Evolutionary conservation across 2,888 invertebrate species (phyloP).

Genomic region (Polia nebulosa): DNA sequence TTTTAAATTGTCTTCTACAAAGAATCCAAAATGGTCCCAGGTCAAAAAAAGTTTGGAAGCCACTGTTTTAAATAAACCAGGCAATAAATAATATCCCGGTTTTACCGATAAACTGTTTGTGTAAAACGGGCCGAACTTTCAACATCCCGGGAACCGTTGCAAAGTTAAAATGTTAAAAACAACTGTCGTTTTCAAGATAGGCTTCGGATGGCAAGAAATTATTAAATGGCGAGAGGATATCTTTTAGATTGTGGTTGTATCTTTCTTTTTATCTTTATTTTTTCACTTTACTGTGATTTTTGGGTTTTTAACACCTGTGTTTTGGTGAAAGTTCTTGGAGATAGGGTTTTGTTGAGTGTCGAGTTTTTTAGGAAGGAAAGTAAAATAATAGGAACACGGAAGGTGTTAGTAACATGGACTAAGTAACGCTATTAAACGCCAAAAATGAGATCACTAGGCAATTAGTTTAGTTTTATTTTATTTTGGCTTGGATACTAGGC

Average conservation of each 20-base stretch:
- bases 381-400: no score
- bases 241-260: constrained; percentile 22
- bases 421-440: no score
- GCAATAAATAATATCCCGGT: constrained; percentile 51
- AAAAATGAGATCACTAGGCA: no score
- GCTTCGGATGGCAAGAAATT: constrained; percentile 30
- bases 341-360: constrained; percentile 9
- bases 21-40: no score
- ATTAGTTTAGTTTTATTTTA: no score
- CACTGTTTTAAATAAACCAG: constrained; percentile 43
- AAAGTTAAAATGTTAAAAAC: constrained; percentile 55
- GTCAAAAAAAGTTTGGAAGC: no score
- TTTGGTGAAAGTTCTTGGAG: neutral
- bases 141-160: constrained; percentile 16
- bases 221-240: constrained; percentile 35
- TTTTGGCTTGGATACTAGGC: no score
- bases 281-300: constrained; percentile 12
- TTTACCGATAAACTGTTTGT: constrained; percentile 54
- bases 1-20: no score
- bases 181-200: constrained; percentile 50
- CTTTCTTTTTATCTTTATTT: neutral
- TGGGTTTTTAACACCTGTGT: neutral
- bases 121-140: constrained; percentile 37
- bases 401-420: no score
- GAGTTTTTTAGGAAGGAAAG: neutral